Evolutionary conservation across 2,113 vertebrate genomes (phyloP).

Genomic region (human (Homo sapiens)): DNA sequence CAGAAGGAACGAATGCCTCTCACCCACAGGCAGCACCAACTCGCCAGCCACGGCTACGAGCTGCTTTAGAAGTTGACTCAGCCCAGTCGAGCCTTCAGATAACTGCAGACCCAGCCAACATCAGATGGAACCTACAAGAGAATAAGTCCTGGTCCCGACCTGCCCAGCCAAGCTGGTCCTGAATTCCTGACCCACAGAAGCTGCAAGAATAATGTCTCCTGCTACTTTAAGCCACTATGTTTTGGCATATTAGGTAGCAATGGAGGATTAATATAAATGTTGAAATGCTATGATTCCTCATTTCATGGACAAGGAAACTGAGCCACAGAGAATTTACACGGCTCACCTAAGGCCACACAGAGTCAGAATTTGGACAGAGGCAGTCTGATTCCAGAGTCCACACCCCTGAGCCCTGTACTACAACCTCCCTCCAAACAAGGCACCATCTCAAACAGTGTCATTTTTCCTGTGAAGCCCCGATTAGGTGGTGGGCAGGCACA

Average conservation of each 20-base stretch:
- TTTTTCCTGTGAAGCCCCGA: neutral
- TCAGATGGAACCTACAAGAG: neutral
- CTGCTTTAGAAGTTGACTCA: neutral
- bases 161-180: neutral
- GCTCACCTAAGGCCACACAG: neutral
- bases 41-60: fast-evolving
- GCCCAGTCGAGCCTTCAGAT: neutral
- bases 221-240: neutral
- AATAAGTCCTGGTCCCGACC: neutral
- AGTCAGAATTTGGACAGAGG: neutral
- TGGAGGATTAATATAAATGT: neutral
- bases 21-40: fast-evolving
- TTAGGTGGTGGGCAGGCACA: neutral
- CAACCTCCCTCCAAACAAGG: neutral
- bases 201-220: neutral
- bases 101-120: neutral
- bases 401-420: neutral
- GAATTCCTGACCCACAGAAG: neutral
- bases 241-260: neutral
- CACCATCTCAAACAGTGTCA: too few relatives aligned
- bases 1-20: neutral
- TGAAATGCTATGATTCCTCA: neutral
- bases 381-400: neutral
- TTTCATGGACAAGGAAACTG: neutral
- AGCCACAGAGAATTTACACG: neutral